A percentile compares a stretch with the other conserved stretches of the same genome.
phyloP scores from a whole-genome alignment of 2,113 vertebrate species.

The Oophaga pumilio region DNA sequence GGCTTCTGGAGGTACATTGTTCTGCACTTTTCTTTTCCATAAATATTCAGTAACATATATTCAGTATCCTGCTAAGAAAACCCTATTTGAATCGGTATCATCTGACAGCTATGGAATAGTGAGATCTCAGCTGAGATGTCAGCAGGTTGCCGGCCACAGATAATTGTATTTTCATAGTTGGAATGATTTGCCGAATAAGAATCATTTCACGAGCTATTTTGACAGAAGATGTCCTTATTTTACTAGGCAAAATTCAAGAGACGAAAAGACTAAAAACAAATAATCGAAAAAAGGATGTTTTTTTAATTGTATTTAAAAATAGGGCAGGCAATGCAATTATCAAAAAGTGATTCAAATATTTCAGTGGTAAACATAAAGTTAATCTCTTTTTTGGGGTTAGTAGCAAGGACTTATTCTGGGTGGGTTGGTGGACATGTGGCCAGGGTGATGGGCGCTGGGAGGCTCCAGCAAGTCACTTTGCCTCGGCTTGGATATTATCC shows the following conservation, averaged over 20 bases:
- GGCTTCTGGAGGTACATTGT: not conserved
- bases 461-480: not conserved
- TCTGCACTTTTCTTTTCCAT: not conserved
- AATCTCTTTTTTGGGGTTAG: too few relatives aligned
- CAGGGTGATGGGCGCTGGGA: not conserved
- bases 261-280: not conserved
- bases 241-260: not conserved
- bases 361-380: too few relatives aligned
- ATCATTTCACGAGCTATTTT: not conserved
- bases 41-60: slow-evolving; percentile 9
- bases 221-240: not conserved
- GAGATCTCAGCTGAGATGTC: not conserved
- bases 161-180: not conserved
- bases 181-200: not conserved
- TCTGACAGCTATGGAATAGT: slow-evolving; percentile 3
- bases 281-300: too few relatives aligned
- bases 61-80: not conserved
- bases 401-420: not conserved
- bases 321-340: too few relatives aligned
- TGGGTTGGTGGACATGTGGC: not conserved
- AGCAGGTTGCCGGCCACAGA: slow-evolving; percentile 8
- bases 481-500: not conserved
- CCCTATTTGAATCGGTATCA: not conserved
- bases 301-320: too few relatives aligned
- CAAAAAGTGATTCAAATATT: too few relatives aligned